A percentile compares a stretch with the other conserved stretches of the same genome.
phyloP scores from a whole-genome alignment of 2,113 vertebrate species.

The Platichthys stellatus region DNA sequence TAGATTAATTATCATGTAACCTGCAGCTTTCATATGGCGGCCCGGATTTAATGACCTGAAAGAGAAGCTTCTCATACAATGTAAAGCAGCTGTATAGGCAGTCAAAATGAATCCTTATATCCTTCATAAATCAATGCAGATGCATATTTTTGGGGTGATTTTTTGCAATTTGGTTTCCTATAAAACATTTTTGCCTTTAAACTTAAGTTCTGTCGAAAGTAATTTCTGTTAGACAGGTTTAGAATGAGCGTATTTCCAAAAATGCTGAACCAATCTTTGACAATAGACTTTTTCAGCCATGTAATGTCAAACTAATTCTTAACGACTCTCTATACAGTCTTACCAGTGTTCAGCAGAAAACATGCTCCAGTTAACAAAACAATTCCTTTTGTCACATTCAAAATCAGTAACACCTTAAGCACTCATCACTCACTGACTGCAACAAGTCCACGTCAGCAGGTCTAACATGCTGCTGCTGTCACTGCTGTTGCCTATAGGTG shows the following conservation, averaged over 20 bases:
- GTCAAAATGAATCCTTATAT: background rate
- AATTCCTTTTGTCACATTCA: background rate
- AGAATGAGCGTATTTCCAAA: background rate
- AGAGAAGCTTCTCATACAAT: background rate
- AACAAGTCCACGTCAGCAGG: background rate
- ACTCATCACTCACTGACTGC: background rate
- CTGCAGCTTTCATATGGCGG: background rate
- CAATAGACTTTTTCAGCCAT: background rate
- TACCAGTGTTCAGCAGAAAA: background rate
- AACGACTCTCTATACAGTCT: background rate
- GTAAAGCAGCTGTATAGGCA: background rate
- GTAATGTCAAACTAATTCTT: background rate
- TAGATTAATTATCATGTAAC: background rate
- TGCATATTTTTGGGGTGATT: too few species aligned
- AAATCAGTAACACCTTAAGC: background rate
- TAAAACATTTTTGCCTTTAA: background rate
- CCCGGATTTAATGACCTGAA: background rate
- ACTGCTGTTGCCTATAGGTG: background rate
- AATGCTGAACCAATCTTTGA: background rate
- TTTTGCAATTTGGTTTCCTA: too few species aligned
- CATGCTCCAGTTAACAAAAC: background rate
- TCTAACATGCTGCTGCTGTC: background rate
- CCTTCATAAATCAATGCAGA: background rate
- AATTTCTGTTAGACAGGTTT: background rate
- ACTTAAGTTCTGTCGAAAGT: background rate